Evolutionary conservation across 2,888 invertebrate genomes (phyloP), one percentile per base, ranked within the genome.

Genomic region (Hemicrepidius hirtus): DNA sequence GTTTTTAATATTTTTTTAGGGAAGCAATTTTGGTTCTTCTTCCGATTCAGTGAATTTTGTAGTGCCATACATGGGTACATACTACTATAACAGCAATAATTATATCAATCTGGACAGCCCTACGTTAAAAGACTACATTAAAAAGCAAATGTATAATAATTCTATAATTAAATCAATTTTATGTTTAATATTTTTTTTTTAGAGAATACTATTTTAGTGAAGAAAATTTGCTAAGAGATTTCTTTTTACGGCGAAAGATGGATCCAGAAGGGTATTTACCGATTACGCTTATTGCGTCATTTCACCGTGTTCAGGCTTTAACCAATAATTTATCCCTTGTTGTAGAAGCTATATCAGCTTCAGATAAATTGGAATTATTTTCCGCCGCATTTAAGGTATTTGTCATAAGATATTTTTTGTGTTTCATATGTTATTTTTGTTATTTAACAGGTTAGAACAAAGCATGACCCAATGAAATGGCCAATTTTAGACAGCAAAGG

Each of bases 121-220:
- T 3, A 92, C 93, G 73, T 87, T 96, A 10, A 95, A 94, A 87
- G 96, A 96, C 75, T 92, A 93, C 78, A 93, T 97, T 77, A 93
- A 92, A 85, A 96, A 96, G 82, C 97, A 97, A 88, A 95, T 97
- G 96, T 97, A 87, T 93, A 94, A n/a, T n/a, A n/a, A n/a, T n/a
- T n/a, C n/a, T n/a, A n/a, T n/a, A n/a, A n/a, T n/a, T n/a, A n/a
- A n/a, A n/a, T n/a, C n/a, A n/a, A n/a, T n/a, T n/a, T n/a, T n/a
- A n/a, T n/a, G n/a, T n/a, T n/a, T n/a, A n/a, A n/a, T n/a, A n/a
- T n/a, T n/a, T n/a, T 75, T 76, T 71, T 88, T 91, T 41, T 90
- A 99, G 98, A 85, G 99, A 99, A 88, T 99, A 99, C 88, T 99
- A 99, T 91, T 99, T 99, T 89, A 97, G 97, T 81, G 94, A 95